Evolutionary conservation across 1,140 invertebrate species (phyloP), one percentile per base, ranked within the genome.

Genomic region (Hycleus cichorii): DNA sequence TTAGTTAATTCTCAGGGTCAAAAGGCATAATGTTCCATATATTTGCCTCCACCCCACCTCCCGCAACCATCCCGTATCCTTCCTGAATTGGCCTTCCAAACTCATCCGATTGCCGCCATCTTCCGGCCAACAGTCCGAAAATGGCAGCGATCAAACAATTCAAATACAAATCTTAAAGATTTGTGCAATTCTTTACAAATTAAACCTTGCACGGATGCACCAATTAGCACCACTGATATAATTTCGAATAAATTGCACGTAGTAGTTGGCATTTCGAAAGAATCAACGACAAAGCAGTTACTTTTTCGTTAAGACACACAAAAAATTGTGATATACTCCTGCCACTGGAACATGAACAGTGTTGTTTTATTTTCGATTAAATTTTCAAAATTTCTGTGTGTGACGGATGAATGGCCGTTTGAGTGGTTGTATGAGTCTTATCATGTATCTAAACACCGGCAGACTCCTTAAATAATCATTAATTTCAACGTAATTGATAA

Each of bases 241-340:
- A 18, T 18, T 18, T 18, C 18, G 1, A 18, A 18, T 18, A 18
- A 18, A 18, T 18, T 18, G 18, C 18, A 18, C 18, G 18, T 18
- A 18, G 18, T 18, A 18, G 18, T 18, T 18, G 18, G 18, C 18
- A 18, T 18, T 18, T 18, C 18, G 18, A 32, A 32, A 32, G 49
- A 45, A 58, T 45, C 47, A 58, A 58, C 44, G 48, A 47, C 52
- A 53, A 53, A 63, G 47, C 57, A 42, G 58, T 52, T 47, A 57
- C 57, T 58, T 60, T 63, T 49, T 7, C 18, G 18, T 18, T 18
- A 48, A 48, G 27, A 55, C 10, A 47, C 24, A 38, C 39, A 18
- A 46, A 40, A 57, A 44, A 60, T 60, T 63, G 62, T 63, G 62
- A 63, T 63, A 63, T 63, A 58, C 51, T 59, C 57, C 57, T 62